Evolutionary conservation across 2,797 vertebrate species (phyloP).

Genomic region (Spinus olivaceus): DNA sequence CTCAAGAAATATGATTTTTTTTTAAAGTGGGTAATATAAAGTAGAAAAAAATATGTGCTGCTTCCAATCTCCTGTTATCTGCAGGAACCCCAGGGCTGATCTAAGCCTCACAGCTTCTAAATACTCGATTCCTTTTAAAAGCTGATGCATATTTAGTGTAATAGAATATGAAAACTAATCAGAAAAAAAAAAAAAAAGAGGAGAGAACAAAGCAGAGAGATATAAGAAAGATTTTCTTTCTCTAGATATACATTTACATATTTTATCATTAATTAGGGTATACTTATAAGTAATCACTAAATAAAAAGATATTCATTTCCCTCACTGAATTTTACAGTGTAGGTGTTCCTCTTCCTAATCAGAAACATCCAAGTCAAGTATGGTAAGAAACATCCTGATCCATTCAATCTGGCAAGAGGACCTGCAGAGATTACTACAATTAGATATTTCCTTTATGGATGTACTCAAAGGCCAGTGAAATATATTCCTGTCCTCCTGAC

Average conservation of each 20-base stretch:
- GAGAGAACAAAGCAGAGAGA: neutral
- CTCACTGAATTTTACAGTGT: neutral
- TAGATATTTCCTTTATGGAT: neutral
- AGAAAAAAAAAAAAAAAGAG: neutral
- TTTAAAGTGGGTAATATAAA: conserved; percentile 22
- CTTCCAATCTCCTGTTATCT: neutral
- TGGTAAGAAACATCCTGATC: neutral
- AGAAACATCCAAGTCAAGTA: neutral
- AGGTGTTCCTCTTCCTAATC: neutral
- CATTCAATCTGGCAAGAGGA: neutral
- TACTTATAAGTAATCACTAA: neutral
- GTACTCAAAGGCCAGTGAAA: neutral
- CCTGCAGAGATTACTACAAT: neutral
- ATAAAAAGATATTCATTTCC: neutral
- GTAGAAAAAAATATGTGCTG: neutral
- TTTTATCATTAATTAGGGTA: neutral
- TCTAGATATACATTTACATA: neutral
- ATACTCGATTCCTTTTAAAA: neutral
- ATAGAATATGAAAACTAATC: neutral
- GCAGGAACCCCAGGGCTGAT: neutral
- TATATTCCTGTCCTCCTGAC: neutral
- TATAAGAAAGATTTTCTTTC: neutral
- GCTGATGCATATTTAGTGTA: neutral
- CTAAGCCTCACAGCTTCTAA: neutral
- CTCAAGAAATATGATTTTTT: conserved; percentile 28